Evolutionary conservation across 2,888 invertebrate genomes (phyloP).

Genomic region (Tetropium fuscum): DNA sequence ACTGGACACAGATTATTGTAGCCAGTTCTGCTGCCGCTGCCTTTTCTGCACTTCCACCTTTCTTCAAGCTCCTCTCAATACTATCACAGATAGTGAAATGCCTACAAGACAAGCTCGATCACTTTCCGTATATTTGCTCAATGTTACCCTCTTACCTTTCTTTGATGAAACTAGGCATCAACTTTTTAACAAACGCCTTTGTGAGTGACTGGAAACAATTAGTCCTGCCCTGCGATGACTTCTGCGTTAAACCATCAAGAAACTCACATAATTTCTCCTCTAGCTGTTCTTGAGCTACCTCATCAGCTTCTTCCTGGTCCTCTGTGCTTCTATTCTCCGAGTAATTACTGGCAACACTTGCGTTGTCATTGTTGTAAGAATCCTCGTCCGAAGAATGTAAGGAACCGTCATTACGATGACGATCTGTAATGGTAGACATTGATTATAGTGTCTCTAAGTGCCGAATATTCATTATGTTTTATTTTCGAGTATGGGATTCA

Average conservation of each 20-base stretch:
- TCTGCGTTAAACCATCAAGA: constrained; percentile 90
- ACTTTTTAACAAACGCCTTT: constrained; percentile 82
- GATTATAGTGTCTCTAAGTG: too few species aligned
- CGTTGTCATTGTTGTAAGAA: constrained; percentile 86
- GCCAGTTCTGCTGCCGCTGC: constrained; percentile 85
- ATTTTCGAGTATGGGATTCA: too few species aligned
- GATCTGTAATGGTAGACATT: constrained; percentile 42
- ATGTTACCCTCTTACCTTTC: constrained; percentile 77
- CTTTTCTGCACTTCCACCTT: constrained; percentile 87
- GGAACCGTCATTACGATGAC: constrained; percentile 51
- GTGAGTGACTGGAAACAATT: constrained; percentile 78
- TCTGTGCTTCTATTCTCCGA: constrained; percentile 79
- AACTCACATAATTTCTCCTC: constrained; percentile 91
- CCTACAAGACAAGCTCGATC: constrained; percentile 50
- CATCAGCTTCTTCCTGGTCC: constrained; percentile 69
- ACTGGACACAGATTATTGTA: constrained; percentile 85
- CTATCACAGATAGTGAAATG: constrained; percentile 85
- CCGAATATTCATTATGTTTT: too few species aligned
- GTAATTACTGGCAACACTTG: constrained; percentile 81
- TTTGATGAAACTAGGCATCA: constrained; percentile 80
- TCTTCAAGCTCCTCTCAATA: constrained; percentile 83
- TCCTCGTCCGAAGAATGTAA: constrained; percentile 69
- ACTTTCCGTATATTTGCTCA: too few species aligned
- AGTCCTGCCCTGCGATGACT: constrained; percentile 86
- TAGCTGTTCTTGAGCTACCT: constrained; percentile 74